A percentile compares a stretch with the other conserved stretches of the same genome.
These are phyloP conservation scores for Meloidogyne floridensis DNA, from an alignment of 1,140 invertebrate species.

Conservation along the genomic window DNA sequence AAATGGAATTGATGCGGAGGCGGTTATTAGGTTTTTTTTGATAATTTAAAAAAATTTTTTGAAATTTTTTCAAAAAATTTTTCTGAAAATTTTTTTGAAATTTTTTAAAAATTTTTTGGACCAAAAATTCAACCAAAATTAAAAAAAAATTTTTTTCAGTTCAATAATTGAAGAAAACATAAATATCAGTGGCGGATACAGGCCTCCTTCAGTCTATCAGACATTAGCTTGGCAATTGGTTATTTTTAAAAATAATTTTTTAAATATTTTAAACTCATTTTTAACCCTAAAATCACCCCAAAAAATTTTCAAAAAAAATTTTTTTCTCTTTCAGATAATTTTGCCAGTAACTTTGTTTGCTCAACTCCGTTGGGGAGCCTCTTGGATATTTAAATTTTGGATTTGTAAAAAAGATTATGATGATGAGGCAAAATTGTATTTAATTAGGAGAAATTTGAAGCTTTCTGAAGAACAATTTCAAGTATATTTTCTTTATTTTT, in stretches of 20 bases:
- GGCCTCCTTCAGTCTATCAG: conserved; percentile 74
- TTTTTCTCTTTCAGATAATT: conserved; percentile 1
- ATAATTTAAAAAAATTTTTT: background rate
- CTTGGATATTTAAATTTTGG: conserved; percentile 80
- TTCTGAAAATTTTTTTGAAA: too few relatives aligned
- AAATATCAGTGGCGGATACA: conserved; percentile 78
- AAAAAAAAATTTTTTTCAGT: conserved; percentile 58
- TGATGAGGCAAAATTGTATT: conserved; percentile 79
- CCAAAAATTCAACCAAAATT: too few relatives aligned
- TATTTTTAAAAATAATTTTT: background rate
- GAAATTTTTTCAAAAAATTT: too few relatives aligned
- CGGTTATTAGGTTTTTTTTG: conserved; percentile 70
- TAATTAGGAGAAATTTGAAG: conserved; percentile 79
- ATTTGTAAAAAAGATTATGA: conserved; percentile 78
- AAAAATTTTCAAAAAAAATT: background rate
- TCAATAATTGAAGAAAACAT: conserved; percentile 84
- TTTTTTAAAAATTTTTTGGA: too few relatives aligned
- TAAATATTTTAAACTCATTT: background rate
- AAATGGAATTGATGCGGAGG: conserved; percentile 78
- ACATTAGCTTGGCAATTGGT: conserved; percentile 79
- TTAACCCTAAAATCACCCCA: too few relatives aligned
- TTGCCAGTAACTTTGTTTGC: conserved; percentile 51
- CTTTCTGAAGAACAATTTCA: conserved; percentile 72
- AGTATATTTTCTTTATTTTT: conserved; percentile 54
- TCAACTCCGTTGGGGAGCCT: conserved; percentile 76